A percentile compares a stretch with the other conserved stretches of the same genome.
phyloP scores from a whole-genome alignment of 2,113 vertebrate species.

The Perca flavescens region DNA sequence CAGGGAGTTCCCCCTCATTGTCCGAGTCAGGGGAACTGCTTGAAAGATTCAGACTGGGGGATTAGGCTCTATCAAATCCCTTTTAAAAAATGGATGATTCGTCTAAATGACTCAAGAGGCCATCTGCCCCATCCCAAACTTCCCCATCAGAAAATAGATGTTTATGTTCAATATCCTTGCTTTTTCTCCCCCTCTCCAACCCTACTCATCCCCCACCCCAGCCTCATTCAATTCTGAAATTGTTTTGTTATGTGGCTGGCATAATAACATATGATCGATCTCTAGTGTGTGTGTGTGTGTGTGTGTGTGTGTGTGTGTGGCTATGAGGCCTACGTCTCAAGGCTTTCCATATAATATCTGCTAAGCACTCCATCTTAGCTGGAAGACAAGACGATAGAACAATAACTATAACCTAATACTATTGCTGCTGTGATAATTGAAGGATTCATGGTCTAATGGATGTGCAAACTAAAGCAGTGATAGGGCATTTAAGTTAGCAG shows the following conservation, averaged over 20 bases:
- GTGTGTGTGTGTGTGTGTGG: conserved; percentile 4
- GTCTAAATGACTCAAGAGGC: conserved; percentile 71
- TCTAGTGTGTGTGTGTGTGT: conserved; percentile 20
- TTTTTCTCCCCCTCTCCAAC: conserved; percentile 17
- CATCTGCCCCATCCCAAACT: conserved; percentile 41
- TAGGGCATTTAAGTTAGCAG: conserved; percentile 41
- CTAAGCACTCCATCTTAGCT: conserved; percentile 63
- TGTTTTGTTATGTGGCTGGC: conserved; percentile 79
- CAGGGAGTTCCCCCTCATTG: conserved; percentile 27
- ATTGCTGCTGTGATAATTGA: conserved; percentile 57
- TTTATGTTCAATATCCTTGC: conserved; percentile 75
- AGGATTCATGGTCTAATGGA: conserved; percentile 66
- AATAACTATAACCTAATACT: conserved; percentile 62
- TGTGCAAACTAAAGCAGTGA: conserved; percentile 42
- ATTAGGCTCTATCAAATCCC: conserved; percentile 70
- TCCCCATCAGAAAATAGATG: conserved; percentile 73
- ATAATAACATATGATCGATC: conserved; percentile 77
- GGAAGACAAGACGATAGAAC: conserved; percentile 54
- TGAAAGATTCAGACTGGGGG: conserved; percentile 55
- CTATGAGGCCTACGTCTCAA: conserved; percentile 32
- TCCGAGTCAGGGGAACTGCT: conserved; percentile 42
- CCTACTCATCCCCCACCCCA: conserved; percentile 38
- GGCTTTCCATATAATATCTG: conserved; percentile 62
- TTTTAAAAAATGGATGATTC: conserved; percentile 80
- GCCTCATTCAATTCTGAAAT: conserved; percentile 69